A percentile compares a stretch with the other conserved stretches of the same genome.
Evolutionary conservation across 2,113 vertebrate species (phyloP).

Genomic region (Anhinga anhinga): DNA sequence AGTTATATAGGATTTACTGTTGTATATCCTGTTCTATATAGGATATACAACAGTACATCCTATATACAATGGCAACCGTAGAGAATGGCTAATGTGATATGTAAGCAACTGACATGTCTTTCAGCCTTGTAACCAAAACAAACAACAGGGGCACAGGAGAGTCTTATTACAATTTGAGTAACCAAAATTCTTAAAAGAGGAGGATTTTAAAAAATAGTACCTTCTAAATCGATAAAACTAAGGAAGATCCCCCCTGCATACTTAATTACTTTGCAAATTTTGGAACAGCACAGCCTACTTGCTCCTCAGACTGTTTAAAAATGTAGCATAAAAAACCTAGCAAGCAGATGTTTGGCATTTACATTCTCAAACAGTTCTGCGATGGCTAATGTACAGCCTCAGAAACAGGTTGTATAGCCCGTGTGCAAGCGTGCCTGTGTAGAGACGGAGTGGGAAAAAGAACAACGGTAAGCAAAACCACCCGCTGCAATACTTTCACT

Average conservation of each 20-base stretch:
- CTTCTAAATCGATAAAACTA: neutral
- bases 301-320: neutral
- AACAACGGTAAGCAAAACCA: neutral
- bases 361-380: neutral
- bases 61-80: neutral
- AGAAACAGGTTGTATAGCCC: constrained; percentile 1
- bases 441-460: fast-evolving
- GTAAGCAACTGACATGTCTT: neutral
- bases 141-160: neutral
- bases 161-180: neutral
- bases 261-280: neutral
- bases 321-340: neutral
- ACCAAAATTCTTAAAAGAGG: neutral
- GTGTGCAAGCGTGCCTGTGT: neutral
- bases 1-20: neutral
- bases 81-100: neutral
- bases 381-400: neutral
- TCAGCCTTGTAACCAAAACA: neutral
- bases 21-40: neutral
- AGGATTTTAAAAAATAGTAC: neutral
- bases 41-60: too few species aligned
- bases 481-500: neutral
- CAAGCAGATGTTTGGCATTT: neutral
- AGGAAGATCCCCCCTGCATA: neutral
- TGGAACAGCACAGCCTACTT: neutral